phyloP scores from a whole-genome alignment of 2,888 invertebrate species.

The Pyrocoelia pectoralis region DNA sequence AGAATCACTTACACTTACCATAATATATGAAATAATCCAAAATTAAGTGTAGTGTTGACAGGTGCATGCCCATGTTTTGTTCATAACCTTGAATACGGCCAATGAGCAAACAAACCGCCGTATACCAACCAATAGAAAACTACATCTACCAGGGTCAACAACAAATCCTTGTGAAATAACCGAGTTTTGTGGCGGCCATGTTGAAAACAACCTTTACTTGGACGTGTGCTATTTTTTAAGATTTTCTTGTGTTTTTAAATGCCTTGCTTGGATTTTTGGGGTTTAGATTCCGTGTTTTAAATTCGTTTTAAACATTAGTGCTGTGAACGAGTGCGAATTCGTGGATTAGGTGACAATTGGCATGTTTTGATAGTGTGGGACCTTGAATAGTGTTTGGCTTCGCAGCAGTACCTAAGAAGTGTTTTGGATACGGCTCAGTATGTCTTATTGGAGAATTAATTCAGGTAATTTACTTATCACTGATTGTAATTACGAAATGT shows the following conservation, averaged over 20 bases:
- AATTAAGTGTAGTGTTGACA: conserved; percentile 49
- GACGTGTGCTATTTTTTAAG: conserved; percentile 59
- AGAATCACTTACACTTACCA: neutral
- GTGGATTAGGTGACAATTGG: conserved; percentile 46
- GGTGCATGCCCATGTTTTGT: conserved; percentile 61
- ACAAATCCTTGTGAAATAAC: conserved; percentile 63
- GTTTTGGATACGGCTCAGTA: conserved; percentile 54
- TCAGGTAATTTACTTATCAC: conserved; percentile 48
- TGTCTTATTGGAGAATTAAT: conserved; percentile 49
- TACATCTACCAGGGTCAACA: conserved; percentile 61
- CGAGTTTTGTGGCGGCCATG: conserved; percentile 62
- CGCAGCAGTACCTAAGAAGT: conserved; percentile 49
- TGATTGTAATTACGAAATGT: neutral
- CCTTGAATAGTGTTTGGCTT: conserved; percentile 60
- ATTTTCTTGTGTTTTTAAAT: conserved; percentile 51
- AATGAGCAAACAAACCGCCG: conserved; percentile 54
- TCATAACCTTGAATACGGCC: conserved; percentile 62
- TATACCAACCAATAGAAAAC: conserved; percentile 56
- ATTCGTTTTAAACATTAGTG: conserved; percentile 42
- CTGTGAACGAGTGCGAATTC: conserved; percentile 44
- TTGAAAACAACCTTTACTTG: conserved; percentile 61
- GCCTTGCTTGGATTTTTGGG: conserved; percentile 41
- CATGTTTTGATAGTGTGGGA: conserved; percentile 57
- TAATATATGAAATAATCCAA: conserved; percentile 15
- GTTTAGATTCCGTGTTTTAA: conserved; percentile 43